Base-by-base conservation (phyloP, 2,113 vertebrate species). In the Micromys minutus region DNA sequence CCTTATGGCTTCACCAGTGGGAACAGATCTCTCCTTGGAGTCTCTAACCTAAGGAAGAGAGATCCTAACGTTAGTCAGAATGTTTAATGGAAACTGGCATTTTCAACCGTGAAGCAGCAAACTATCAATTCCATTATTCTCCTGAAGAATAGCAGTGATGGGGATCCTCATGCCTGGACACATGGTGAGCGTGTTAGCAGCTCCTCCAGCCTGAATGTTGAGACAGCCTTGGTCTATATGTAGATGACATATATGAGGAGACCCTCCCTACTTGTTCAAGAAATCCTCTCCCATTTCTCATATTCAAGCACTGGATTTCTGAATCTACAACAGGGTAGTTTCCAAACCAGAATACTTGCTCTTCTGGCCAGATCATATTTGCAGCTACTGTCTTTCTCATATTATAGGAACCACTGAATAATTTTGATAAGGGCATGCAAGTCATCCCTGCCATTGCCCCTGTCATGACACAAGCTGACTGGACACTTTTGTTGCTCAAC, bases 21-120 rank as follows among this genome's bases (percentile, higher is more conserved):
- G 77, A 92, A 76, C 45, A 79, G 39, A 83, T 95, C 89, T 95
- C 50, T 79, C 95, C 67, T 96, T 69, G 90, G 52, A 85, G 94
- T 94, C 45, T 89, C 47, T 87, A 86, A n/a, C 69, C 61, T 92
- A 87, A 92, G 92, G 59, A 87, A 84, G 26, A n/a, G 45, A 47
- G 39, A 80, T 71, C 15, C 31, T 65, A 67, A 92, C 90, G 39
- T n/a, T 52, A 45, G 22, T 29, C 34, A 74, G 57, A 88, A 72
- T 72, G 19, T 8, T 90, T 69, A 93, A 55, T 91, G 69, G 69
- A 95, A 89, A 91, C 34, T 75, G 47, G 12, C n/a, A 65, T 95
- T 92, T 91, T 85, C 50, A 75, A 59, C 77, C 36, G 77, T 55
- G 31, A 87, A 84, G 75, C 31, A 76, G n/a, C 36, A 81, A 36